A percentile compares a stretch with the other conserved stretches of the same genome.
These are phyloP conservation scores for Meloidogyne exigua DNA, from an alignment of 1,140 invertebrate genomes.

Conservation along the genomic window DNA sequence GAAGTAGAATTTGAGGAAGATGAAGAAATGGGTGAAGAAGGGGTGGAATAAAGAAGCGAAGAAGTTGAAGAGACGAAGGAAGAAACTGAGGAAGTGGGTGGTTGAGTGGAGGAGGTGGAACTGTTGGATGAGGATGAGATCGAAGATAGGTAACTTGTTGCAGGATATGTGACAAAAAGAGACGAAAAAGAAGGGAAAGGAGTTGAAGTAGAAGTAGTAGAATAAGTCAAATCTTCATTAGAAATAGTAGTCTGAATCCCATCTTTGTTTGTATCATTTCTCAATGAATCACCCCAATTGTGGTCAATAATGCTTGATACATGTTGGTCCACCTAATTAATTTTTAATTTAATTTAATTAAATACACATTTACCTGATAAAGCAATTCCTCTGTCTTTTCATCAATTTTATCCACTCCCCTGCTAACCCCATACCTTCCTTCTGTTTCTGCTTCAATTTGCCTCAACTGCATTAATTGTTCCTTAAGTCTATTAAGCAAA, in stretches of 20 bases:
- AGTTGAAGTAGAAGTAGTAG: too few species aligned
- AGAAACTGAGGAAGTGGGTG: not conserved
- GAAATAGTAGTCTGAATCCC: not conserved
- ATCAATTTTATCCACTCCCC: not conserved
- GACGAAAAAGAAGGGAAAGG: too few species aligned
- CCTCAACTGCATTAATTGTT: constrained; percentile 13
- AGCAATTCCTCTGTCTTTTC: not conserved
- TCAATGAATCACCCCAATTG: not conserved
- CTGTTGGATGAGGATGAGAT: too few species aligned
- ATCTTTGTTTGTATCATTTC: not conserved
- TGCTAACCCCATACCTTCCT: not conserved
- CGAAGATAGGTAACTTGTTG: too few species aligned
- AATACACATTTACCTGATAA: not conserved
- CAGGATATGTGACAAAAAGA: too few species aligned
- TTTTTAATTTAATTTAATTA: too few species aligned
- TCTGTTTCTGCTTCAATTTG: constrained; percentile 13
- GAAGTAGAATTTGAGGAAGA: too few species aligned
- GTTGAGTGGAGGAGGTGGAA: not conserved
- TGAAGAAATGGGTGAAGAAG: not conserved
- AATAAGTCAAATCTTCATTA: too few species aligned
- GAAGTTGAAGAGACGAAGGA: not conserved
- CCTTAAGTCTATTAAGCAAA: constrained; percentile 25
- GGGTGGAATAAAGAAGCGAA: too few species aligned
- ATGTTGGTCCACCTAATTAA: not conserved
- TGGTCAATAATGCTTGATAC: not conserved